Percentiles rank a stretch among this genome's conserved stretches.
Evolutionary conservation across 2,797 vertebrate genomes (phyloP).

Genomic region (Myoxocephalus aenaeus): DNA sequence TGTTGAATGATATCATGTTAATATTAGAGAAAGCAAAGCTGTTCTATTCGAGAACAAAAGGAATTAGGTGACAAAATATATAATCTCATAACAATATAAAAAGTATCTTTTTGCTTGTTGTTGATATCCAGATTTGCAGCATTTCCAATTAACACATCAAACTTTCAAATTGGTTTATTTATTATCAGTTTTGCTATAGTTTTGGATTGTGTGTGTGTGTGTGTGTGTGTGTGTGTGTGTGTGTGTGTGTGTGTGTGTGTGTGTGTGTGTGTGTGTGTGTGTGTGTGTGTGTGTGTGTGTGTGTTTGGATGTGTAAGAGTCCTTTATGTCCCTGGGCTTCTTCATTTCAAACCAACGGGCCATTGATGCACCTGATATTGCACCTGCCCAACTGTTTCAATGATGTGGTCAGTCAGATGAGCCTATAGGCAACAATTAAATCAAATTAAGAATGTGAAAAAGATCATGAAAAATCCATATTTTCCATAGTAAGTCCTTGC

Average conservation of each 20-base stretch:
- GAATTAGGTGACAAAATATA: not conserved
- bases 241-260: slow-evolving; percentile 4
- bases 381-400: slow-evolving; percentile 43
- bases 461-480: not conserved
- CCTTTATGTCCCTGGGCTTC: slow-evolving; percentile 1
- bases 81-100: not conserved
- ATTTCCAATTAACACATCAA: not conserved
- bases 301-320: slow-evolving; percentile 9
- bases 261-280: slow-evolving; percentile 2
- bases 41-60: not conserved
- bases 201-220: slow-evolving; percentile 12
- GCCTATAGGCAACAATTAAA: slow-evolving; percentile 16
- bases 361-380: slow-evolving; percentile 59
- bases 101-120: not conserved
- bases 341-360: slow-evolving; percentile 35
- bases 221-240: not conserved
- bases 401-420: not conserved
- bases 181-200: not conserved
- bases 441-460: slow-evolving; percentile 2
- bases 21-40: not conserved
- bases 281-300: not conserved
- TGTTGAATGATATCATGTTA: not conserved
- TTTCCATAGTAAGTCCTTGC: not conserved
- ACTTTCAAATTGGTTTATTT: slow-evolving; percentile 14
- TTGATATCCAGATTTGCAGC: slow-evolving; percentile 15